Base-by-base conservation (phyloP, 1,140 invertebrate species). In the Zaprionus ghesquierei region DNA sequence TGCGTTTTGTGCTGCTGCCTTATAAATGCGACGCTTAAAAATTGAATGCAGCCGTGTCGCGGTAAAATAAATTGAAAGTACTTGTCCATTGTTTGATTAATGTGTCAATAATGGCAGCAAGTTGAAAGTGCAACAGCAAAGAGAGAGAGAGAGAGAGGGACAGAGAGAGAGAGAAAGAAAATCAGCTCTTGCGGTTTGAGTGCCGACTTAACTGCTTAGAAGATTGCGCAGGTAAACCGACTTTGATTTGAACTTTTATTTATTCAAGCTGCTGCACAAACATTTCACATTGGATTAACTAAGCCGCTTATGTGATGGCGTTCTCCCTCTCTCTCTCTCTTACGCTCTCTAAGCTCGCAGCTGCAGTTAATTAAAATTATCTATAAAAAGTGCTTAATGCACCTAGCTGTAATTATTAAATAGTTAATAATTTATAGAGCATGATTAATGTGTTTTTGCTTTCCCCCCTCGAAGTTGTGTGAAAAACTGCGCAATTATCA, bases 51-150 rank as follows among this genome's bases (percentile, higher is more conserved):
- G 55, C 27, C 49, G 66, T 62, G 65, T 61, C 61, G 79, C 54
- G 61, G 82, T 66, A 55, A 86, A 70, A 87, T 86, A 87, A 86
- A 86, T 86, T 86, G 82, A 89, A 86, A 86, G 82, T 79, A 87
- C 82, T 86, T 82, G 75, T 79, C 82, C 79, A 86, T 86, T 86
- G 79, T 87, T 86, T 86, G 82, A 86, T 86, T 82, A 86, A 86
- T 86, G 82, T 89, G 82, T 86, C 82, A 87, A 87, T 86, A 87
- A 86, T 86, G 82, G 78, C 75, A 55, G 75, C 63, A 55, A 51
- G 73, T 60, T 53, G 50, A 50, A 60, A 33, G 31, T 33, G 31
- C 31, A 33, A 33, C n/a, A 29, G 27, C 27, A 29, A 29, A 29
- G 46, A 63, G n/a, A 60, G 41, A 73, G 62, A 55, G 8, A 46